Percentiles rank a stretch among this genome's conserved stretches.
Conservation (phyloP, 2,797 vertebrate species). For the Lophotriccus pileatus region DNA sequence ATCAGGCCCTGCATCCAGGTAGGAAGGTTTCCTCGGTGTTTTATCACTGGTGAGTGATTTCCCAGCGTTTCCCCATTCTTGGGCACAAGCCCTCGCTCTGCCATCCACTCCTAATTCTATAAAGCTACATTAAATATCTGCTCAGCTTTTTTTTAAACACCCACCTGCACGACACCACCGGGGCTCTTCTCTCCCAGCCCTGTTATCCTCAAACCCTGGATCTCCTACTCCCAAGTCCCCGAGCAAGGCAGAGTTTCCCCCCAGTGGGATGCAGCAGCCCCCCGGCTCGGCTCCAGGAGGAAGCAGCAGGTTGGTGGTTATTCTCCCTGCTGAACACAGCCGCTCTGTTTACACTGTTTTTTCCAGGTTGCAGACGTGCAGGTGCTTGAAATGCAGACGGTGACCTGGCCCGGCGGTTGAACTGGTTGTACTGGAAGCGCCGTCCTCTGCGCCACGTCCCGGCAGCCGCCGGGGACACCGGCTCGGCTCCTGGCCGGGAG, state of each 20-base stretch:
- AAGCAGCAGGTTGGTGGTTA: not conserved
- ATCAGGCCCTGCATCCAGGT: not conserved
- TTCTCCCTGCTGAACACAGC: not conserved
- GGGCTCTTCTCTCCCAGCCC: not conserved
- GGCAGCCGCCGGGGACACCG: not conserved
- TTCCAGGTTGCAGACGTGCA: not conserved
- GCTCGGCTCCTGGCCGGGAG: not conserved
- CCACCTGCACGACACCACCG: rapidly evolving
- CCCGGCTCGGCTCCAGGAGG: not conserved
- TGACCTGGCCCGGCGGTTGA: not conserved
- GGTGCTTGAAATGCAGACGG: not conserved
- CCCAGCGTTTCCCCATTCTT: not conserved
- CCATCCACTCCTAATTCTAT: not conserved
- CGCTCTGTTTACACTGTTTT: not conserved
- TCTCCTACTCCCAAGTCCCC: not conserved
- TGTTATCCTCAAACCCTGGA: not conserved
- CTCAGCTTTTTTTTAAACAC: not conserved
- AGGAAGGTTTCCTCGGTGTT: not conserved
- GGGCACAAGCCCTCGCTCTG: not conserved
- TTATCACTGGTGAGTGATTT: not conserved
- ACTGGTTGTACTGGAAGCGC: not conserved
- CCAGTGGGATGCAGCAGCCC: not conserved
- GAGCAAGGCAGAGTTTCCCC: not conserved
- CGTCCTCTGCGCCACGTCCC: not conserved
- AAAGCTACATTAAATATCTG: not conserved